phyloP scores from a whole-genome alignment of 2,888 invertebrate genomes.

The Drosophila emarginata region DNA sequence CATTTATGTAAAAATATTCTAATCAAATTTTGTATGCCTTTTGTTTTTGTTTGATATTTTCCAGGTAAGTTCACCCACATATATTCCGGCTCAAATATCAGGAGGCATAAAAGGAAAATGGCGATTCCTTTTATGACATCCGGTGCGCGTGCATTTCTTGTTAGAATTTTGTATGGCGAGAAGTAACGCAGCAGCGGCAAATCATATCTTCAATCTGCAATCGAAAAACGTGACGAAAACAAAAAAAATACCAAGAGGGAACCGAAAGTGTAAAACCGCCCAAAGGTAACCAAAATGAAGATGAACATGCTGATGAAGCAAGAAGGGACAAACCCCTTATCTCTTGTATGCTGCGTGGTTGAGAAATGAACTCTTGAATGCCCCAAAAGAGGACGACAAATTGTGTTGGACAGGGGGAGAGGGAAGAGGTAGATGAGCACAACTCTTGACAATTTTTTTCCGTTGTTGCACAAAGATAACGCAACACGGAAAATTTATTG shows the following conservation, averaged over 20 bases:
- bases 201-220: conserved; percentile 37
- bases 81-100: conserved; percentile 9
- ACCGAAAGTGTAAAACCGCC: conserved; percentile 21
- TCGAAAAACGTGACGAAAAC: conserved; percentile 72
- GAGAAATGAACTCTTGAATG: conserved; percentile 39
- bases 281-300: conserved; percentile 46
- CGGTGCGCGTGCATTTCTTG: conserved; percentile 71
- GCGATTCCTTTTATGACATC: conserved; percentile 61
- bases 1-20: conserved; percentile 8
- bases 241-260: conserved; percentile 38
- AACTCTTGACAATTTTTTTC: conserved; percentile 54
- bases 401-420: background rate
- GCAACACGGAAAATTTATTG: conserved; percentile 51
- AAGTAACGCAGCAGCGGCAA: conserved; percentile 22
- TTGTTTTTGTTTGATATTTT: conserved; percentile 21
- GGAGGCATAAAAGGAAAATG: conserved; percentile 32
- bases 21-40: conserved; percentile 21
- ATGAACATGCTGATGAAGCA: conserved; percentile 12
- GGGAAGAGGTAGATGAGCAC: background rate
- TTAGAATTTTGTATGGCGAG: background rate
- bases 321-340: conserved; percentile 20
- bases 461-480: conserved; percentile 46
- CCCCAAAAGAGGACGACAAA: background rate
- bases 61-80: conserved; percentile 38
- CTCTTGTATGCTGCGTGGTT: conserved; percentile 20